phyloP scores from a whole-genome alignment of 2,113 vertebrate genomes.

The Hylia prasina region DNA sequence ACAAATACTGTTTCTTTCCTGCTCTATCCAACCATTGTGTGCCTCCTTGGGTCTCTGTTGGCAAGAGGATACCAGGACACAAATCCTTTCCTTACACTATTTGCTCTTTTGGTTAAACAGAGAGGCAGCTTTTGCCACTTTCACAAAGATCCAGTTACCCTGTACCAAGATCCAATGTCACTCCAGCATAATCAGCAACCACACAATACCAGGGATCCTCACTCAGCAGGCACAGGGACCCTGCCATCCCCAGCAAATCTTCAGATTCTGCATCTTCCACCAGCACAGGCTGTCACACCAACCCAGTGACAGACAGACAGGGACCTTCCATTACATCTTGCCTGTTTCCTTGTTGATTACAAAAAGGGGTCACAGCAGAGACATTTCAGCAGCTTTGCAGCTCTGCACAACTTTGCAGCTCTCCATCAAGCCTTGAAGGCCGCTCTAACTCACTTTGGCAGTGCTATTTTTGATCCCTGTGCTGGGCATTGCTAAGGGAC shows the following conservation, averaged over 20 bases:
- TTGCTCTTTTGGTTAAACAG: background rate
- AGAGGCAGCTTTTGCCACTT: background rate
- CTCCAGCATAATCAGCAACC: background rate
- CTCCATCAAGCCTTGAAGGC: background rate
- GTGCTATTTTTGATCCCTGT: background rate
- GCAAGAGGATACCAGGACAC: background rate
- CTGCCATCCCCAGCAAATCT: background rate
- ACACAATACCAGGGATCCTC: background rate
- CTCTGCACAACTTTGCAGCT: background rate
- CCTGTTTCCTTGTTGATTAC: background rate
- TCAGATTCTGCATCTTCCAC: background rate
- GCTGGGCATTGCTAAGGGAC: background rate
- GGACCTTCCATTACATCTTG: background rate
- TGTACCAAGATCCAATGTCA: background rate
- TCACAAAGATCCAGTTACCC: background rate
- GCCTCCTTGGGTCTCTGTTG: background rate
- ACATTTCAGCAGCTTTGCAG: background rate
- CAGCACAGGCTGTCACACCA: background rate
- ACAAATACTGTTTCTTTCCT: accelerated
- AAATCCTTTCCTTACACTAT: background rate
- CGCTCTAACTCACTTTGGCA: background rate
- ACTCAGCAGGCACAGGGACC: background rate
- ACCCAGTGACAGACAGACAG: background rate
- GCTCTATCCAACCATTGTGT: accelerated
- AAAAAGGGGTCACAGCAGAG: background rate